Base-by-base conservation (phyloP, 2,888 invertebrate species). In the Orthosia gothica region DNA sequence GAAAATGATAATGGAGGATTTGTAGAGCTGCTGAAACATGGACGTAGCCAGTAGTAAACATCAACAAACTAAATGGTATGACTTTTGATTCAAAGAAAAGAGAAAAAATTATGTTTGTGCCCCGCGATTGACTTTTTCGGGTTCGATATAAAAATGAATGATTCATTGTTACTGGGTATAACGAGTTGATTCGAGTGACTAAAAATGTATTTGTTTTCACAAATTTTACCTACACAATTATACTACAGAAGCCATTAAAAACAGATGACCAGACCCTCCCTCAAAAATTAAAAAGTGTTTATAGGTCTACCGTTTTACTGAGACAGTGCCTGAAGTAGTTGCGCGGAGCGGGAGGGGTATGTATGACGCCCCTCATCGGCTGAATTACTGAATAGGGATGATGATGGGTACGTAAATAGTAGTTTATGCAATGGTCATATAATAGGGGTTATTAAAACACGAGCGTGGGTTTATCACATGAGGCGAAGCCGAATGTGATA, bases 1-100 rank as follows among this genome's bases (percentile, higher is more conserved):
- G 92, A 9, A 74, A 82, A 76, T 58, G 68, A 68, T 70, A 26
- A 12, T 0, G 0, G 12, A 2, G 3, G 40, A 5, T 49, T 57
- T 68, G 47, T 32, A 58, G 5, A 45, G 2, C 11, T 66, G 23
- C 9, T 47, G 50, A 18, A 13, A 70, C 49, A 70, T 66, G 77
- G 58, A 2, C 52, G 61, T 62, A 82, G 70, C 57, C 71, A 76
- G 62, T 74, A 26, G 47, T 45, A 59, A 50, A 62, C n/a, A 50
- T 61, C 61, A 20, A 45, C 13, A 40, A 18, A 12, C n/a, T 9
- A 3, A 70, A 23, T 23, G 12, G 15, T 5, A 52, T 77, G 13
- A 54, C 15, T 16, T 45, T 16, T 45, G 15, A 66, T 12, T 50
- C 0, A 1, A 1, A 15, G 20, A 45, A 20, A 20, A 2, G 3